Conservation (phyloP, 2,113 vertebrate species). For the Stercorarius parasiticus region DNA sequence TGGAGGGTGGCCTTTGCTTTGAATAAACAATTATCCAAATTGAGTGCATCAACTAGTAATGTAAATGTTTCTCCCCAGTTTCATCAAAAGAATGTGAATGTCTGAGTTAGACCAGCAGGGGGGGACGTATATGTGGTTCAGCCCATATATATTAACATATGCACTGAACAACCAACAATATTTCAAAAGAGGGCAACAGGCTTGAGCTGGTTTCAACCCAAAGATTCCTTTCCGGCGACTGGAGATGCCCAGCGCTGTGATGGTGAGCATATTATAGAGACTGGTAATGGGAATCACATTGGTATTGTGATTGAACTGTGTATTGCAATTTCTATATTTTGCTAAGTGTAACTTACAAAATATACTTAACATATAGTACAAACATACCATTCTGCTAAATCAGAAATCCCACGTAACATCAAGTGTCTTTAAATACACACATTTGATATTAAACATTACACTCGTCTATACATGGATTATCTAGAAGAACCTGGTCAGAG, state of each 20-base stretch:
- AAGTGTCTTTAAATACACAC: background rate
- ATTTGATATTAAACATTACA: background rate
- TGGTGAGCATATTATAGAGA: rapidly evolving
- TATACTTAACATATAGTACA: background rate
- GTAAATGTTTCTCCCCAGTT: rapidly evolving
- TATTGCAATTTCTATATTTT: background rate
- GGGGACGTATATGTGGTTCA: background rate
- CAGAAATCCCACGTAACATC: background rate
- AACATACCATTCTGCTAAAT: background rate
- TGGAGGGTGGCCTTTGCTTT: background rate
- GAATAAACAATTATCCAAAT: background rate
- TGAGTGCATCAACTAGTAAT: background rate
- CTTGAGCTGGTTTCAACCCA: background rate
- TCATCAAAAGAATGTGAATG: background rate
- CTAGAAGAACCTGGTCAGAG: background rate
- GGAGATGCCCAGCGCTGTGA: background rate
- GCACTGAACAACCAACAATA: background rate
- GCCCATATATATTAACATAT: background rate
- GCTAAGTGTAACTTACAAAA: background rate
- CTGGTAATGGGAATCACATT: background rate
- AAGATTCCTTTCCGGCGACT: rapidly evolving
- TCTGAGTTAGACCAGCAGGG: background rate
- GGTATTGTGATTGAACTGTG: rapidly evolving
- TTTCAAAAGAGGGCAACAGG: background rate
- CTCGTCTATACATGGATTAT: background rate